Conservation (phyloP, 2,113 vertebrate species). For the Esox niger region DNA sequence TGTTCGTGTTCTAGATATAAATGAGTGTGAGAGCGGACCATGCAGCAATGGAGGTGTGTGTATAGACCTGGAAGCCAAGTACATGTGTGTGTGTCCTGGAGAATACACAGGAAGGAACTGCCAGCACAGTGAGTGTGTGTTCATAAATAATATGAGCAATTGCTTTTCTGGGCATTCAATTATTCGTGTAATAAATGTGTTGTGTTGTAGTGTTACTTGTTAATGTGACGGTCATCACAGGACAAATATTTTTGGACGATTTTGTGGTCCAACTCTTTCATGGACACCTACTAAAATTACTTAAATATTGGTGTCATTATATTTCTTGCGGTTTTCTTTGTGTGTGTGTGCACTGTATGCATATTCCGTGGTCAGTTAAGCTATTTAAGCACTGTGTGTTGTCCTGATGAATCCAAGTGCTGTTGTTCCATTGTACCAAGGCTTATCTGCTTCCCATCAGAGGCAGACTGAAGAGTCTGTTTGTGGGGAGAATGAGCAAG, state of each 20-base stretch:
- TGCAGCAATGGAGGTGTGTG: constrained; percentile 89
- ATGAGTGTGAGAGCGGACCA: constrained; percentile 82
- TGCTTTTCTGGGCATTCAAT: background rate
- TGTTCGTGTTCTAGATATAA: constrained; percentile 72
- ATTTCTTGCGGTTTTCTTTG: constrained; percentile 7
- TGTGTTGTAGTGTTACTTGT: no score
- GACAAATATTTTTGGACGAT: background rate
- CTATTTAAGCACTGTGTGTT: no score
- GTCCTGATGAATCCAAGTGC: background rate
- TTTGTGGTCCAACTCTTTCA: background rate
- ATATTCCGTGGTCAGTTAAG: no score
- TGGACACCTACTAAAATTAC: constrained; percentile 12
- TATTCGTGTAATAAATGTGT: background rate
- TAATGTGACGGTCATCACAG: background rate
- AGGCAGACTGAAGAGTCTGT: background rate
- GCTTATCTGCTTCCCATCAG: background rate
- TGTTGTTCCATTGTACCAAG: background rate
- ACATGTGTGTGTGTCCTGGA: constrained; percentile 83
- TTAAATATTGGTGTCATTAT: constrained; percentile 18
- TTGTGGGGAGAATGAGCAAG: background rate
- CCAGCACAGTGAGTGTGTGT: constrained; percentile 79
- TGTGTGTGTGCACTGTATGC: no score
- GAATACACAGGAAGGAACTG: constrained; percentile 87
- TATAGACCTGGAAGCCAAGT: constrained; percentile 83
- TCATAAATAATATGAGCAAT: background rate